These are phyloP conservation scores for Hemitrygon akajei DNA, from an alignment of 2,797 vertebrate genomes.

Conservation along the genomic window DNA sequence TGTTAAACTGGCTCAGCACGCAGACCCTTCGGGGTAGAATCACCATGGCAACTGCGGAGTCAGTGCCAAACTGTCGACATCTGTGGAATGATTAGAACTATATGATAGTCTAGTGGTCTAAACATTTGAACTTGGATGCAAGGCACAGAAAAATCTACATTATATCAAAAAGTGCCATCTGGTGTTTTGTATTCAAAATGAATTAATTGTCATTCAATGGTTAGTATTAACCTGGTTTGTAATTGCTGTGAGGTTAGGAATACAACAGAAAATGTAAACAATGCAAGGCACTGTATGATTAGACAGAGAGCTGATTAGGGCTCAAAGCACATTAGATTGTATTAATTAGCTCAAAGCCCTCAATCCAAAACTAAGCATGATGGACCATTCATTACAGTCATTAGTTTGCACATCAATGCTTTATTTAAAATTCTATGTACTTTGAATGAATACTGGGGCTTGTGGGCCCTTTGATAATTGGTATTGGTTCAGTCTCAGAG, in stretches of 20 bases:
- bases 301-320: conserved; percentile 12
- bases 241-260: conserved; percentile 15
- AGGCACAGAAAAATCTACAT: background rate
- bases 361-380: conserved; percentile 25
- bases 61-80: too few relatives aligned
- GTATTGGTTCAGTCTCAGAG: background rate
- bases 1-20: too few relatives aligned
- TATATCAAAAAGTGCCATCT: background rate
- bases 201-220: background rate
- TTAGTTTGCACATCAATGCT: background rate
- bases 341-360: conserved; percentile 12
- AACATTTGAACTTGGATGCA: background rate
- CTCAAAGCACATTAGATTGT: background rate
- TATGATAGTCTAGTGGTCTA: too few relatives aligned
- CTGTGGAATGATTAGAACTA: too few relatives aligned
- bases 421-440: conserved; percentile 23
- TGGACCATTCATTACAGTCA: conserved; percentile 34
- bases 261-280: conserved; percentile 26
- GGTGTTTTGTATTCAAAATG: background rate
- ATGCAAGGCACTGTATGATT: background rate
- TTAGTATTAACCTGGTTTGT: conserved; percentile 1
- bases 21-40: too few relatives aligned
- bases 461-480: conserved; percentile 19
- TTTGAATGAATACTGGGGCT: background rate
- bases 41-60: too few relatives aligned